Base-by-base conservation (phyloP, 2,888 invertebrate genomes). In the Orchestes rusci region DNA sequence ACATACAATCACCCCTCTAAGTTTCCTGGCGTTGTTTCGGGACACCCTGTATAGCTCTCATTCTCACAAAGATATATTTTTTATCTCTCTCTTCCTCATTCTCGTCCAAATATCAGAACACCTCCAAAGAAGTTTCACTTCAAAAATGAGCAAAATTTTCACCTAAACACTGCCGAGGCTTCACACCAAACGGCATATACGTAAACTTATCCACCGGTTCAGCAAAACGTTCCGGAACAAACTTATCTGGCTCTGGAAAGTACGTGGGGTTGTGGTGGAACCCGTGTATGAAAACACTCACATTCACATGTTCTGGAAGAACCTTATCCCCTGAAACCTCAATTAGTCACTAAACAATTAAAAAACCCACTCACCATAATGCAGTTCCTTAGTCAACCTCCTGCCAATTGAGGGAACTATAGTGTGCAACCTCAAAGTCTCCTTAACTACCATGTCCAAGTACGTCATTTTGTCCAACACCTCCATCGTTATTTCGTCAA, bases 401-500 rank as follows among this genome's bases (percentile, higher is more conserved):
- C 44, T 51, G 4, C 51, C 51, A 33, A 48, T 18, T 7, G 8
- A 16, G 3, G 48, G 48, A 4, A 51, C 39, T 12, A 48, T 45
- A 10, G 48, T 31, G 50, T 57, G 59, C n/a, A 60, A 30, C 36
- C 60, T 39, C 50, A 57, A 56, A 2, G 60, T 58, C 51, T 61
- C 61, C 44, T 57, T 54, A 5, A 61, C 56, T 13, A 60, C 60
- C 43, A 57, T 53, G 20, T 61, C 60, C 47, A 61, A 43, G 45
- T 61, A 61, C 16, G 52, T 48, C 53, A 61, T 53, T 27, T 53
- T 50, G 18, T 48, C 40, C 8, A 57, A 38, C 28, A 55, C 58
- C 33, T 60, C 59, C 30, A 54, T 59, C 1, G 54, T 57, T 3
- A 57, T 48, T n/a, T n/a, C n/a, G n/a, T n/a, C n/a, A n/a, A n/a